Percentiles rank a stretch among this genome's conserved stretches.
phyloP scores from a whole-genome alignment of 92 coral and sea anemone species.

The Phenganax marumi region DNA sequence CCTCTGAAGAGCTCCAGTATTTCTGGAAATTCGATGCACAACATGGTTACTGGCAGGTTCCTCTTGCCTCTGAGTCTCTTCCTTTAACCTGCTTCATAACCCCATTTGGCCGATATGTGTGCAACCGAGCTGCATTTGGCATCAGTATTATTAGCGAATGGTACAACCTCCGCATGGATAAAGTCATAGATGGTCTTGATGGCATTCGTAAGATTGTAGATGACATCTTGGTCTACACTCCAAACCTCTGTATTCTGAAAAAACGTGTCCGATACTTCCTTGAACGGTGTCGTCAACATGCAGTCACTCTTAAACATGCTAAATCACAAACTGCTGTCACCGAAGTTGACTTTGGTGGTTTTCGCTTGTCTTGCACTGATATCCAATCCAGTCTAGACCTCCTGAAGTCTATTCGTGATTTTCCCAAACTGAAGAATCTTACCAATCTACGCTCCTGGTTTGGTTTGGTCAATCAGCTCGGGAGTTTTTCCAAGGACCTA shows the following conservation, averaged over 20 bases:
- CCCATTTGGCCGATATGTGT: constrained; percentile 30
- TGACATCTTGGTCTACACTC: background rate
- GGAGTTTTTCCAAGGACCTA: background rate
- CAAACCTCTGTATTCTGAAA: too few species aligned
- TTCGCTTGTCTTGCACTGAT: background rate
- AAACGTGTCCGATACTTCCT: too few species aligned
- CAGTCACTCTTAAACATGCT: too few species aligned
- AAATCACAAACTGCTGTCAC: background rate
- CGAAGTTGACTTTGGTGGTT: background rate
- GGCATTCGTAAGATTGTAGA: constrained; percentile 17
- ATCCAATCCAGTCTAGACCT: background rate
- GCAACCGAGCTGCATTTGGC: constrained; percentile 9
- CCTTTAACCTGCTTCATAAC: constrained; percentile 28
- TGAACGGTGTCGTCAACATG: too few species aligned
- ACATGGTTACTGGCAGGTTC: constrained; percentile 37
- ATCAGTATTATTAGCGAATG: background rate
- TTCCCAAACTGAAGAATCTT: too few species aligned
- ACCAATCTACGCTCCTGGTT: background rate
- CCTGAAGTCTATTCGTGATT: background rate
- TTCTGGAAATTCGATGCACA: constrained; percentile 39
- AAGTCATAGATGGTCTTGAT: constrained; percentile 2
- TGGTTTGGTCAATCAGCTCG: background rate
- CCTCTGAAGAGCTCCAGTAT: constrained; percentile 32
- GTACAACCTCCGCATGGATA: constrained; percentile 22
- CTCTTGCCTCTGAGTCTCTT: constrained; percentile 31